A percentile compares a stretch with the other conserved stretches of the same genome.
phyloP scores from a whole-genome alignment of 2,113 vertebrate genomes.

The Panurus biarmicus region DNA sequence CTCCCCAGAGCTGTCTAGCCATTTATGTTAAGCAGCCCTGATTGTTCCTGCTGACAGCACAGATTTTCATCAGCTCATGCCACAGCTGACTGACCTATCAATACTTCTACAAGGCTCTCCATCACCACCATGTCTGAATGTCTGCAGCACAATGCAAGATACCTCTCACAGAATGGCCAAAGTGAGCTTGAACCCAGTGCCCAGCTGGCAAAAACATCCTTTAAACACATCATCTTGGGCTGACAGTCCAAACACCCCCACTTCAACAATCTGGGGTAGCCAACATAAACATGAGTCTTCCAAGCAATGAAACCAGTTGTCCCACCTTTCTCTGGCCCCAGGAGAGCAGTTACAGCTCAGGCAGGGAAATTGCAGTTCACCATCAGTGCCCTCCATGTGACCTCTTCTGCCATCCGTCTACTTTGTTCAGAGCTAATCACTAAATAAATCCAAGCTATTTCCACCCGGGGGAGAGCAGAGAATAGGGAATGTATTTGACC shows the following conservation, averaged over 20 bases:
- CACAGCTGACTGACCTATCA: background rate
- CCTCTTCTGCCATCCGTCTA: background rate
- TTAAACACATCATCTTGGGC: background rate
- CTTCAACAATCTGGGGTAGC: background rate
- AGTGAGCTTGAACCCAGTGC: background rate
- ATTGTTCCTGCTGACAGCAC: constrained; percentile 36
- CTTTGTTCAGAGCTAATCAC: background rate
- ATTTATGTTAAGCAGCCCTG: constrained; percentile 31
- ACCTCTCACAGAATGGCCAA: background rate
- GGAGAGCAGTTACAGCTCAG: background rate
- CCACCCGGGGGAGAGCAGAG: background rate
- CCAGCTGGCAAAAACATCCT: background rate
- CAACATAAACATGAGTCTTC: background rate
- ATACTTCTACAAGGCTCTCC: background rate
- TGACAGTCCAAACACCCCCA: background rate
- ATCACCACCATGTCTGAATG: accelerated
- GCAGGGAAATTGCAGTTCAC: background rate
- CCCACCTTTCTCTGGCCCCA: background rate
- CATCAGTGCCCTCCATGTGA: background rate
- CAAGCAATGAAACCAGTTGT: background rate
- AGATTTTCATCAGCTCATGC: constrained; percentile 36
- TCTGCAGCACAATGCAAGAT: background rate
- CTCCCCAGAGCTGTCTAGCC: background rate
- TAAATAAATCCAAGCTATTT: background rate
- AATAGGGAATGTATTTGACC: background rate